These are phyloP conservation scores for Mico argentatus DNA, from an alignment of 2,797 vertebrate species.

Conservation along the genomic window DNA sequence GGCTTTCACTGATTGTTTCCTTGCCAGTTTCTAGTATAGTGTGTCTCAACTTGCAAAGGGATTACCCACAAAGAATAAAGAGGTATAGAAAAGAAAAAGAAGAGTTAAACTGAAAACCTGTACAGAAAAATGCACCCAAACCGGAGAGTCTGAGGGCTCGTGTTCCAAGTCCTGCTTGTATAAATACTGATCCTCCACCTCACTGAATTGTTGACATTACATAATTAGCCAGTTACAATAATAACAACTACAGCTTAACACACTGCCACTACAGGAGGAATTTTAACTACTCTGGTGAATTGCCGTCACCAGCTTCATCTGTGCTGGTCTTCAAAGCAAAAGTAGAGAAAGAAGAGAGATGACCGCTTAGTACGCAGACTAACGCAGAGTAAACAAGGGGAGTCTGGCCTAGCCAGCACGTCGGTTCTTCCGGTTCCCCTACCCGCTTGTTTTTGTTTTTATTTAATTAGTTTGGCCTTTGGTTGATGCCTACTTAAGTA, in stretches of 20 bases:
- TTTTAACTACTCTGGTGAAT: constrained; percentile 62
- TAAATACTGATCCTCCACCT: constrained; percentile 28
- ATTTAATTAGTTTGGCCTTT: not conserved
- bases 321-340: constrained; percentile 50
- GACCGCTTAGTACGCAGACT: not conserved
- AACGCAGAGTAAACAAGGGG: not conserved
- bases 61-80: not conserved
- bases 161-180: not conserved
- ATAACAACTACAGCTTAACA: constrained; percentile 47
- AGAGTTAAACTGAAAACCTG: not conserved
- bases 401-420: not conserved
- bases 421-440: not conserved
- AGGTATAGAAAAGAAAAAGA: not conserved
- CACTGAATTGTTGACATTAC: constrained; percentile 30
- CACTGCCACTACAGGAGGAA: constrained; percentile 28
- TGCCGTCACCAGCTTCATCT: constrained; percentile 37
- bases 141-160: not conserved
- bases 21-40: not conserved
- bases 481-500: not conserved
- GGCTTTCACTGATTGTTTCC: not conserved
- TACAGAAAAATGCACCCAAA: constrained; percentile 38
- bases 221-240: constrained; percentile 53
- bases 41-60: not conserved
- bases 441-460: not conserved
- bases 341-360: not conserved